Percentiles rank a stretch among this genome's conserved stretches.
These are phyloP conservation scores for Rhinopomastus cyanomelas DNA, from an alignment of 2,113 vertebrate species.

Conservation along the genomic window DNA sequence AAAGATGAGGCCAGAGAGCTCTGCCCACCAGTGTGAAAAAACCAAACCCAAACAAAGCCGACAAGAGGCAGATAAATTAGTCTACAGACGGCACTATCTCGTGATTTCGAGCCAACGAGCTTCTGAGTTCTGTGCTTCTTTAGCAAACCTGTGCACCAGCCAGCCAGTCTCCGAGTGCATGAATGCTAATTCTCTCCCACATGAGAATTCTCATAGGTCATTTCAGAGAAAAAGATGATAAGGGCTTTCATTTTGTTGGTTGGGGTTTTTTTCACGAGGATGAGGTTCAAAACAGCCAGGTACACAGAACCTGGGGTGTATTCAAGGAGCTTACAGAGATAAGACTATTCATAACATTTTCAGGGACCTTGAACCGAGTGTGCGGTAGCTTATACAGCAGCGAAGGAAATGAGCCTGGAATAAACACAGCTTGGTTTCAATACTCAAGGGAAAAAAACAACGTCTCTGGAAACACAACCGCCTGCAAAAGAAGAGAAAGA, in stretches of 20 bases:
- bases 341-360: background rate
- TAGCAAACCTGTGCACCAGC: background rate
- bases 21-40: background rate
- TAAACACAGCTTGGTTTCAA: background rate
- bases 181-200: background rate
- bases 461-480: background rate
- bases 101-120: background rate
- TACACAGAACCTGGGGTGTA: background rate
- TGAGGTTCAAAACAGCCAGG: background rate
- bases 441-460: background rate
- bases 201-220: background rate
- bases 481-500: background rate
- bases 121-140: background rate
- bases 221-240: background rate
- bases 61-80: background rate
- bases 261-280: background rate
- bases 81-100: background rate
- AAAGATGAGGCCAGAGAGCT: background rate
- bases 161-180: rapidly evolving
- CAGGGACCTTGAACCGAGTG: background rate
- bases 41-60: background rate
- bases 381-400: background rate
- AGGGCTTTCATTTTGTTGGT: background rate
- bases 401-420: background rate
- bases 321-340: background rate